Evolutionary conservation across 1,140 invertebrate genomes (phyloP).

Genomic region (Cydia strobilella): DNA sequence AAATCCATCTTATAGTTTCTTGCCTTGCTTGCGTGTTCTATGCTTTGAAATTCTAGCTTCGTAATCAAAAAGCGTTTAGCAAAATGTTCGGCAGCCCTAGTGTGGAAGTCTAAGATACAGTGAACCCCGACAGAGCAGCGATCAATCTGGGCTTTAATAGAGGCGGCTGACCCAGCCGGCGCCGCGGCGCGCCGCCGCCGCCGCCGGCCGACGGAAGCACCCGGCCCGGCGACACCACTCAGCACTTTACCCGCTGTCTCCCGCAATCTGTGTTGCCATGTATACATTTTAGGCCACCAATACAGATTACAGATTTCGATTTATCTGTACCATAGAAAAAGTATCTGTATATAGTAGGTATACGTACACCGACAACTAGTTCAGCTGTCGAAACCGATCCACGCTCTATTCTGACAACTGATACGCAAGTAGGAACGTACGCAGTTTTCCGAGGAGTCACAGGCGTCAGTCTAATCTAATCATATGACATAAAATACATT

Average conservation of each 20-base stretch:
- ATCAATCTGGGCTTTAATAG: conserved; percentile 74
- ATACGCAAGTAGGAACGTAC: too few relatives aligned
- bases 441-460: too few relatives aligned
- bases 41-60: not conserved
- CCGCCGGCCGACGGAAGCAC: conserved; percentile 58
- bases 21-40: not conserved
- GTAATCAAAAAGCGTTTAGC: not conserved
- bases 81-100: conserved; percentile 16
- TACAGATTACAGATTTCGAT: conserved; percentile 24
- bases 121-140: conserved; percentile 60
- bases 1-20: not conserved
- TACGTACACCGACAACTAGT: not conserved
- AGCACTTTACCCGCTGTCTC: conserved; percentile 42
- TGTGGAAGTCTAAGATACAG: conserved; percentile 58
- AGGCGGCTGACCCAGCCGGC: conserved; percentile 68
- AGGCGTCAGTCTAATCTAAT: too few relatives aligned
- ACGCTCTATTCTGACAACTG: too few relatives aligned
- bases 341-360: too few relatives aligned
- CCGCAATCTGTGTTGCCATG: conserved; percentile 4
- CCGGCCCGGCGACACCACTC: conserved; percentile 50
- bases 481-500: too few relatives aligned
- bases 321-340: not conserved
- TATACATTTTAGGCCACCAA: conserved; percentile 36
- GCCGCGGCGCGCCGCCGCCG: conserved; percentile 67
- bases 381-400: not conserved